Base-by-base conservation (phyloP, 2,888 invertebrate species). In the Timandra comae region DNA sequence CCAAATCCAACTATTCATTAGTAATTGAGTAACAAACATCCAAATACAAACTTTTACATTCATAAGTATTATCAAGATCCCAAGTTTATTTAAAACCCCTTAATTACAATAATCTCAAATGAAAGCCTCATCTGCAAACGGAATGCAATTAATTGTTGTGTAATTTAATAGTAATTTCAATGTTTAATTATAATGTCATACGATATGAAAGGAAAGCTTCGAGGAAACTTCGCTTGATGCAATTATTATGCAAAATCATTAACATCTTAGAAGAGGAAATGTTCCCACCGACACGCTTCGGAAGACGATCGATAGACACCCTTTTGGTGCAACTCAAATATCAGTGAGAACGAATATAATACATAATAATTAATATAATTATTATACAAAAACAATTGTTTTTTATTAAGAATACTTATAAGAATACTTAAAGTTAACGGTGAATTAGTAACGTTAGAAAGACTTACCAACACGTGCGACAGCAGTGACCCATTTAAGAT, bases 181-280 rank as follows among this genome's bases (percentile, higher is more conserved):
- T 11, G 35, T 36, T 27, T 25, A 41, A 50, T 42, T 44, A 60
- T 38, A 41, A 45, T 48, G 55, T 45, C 46, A 56, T 44, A 40
- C 40, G 42, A 51, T 51, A 38, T 46, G 35, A 7, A 19, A 38
- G 43, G 37, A 46, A 36, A 38, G 43, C 35, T 27, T 37, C 38
- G 35, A 37, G 31, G n/a, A 35, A 53, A 52, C 42, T 60, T 58
- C 42, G 47, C 35, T 45, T 26, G 43, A 52, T 73, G 72, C 71
- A 74, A 76, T 77, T 73, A 77, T 64, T 77, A 78, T 79, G 78
- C 78, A 75, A 72, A 78, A 73, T 71, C 67, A 78, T 78, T 75
- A 76, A 65, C 69, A 73, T 75, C 68, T 69, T 71, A 68, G 64
- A 61, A 57, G 68, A 63, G 59, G 56, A 64, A 64, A 60, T 58